These are phyloP conservation scores for Acleris sparsana DNA, from an alignment of 2,888 invertebrate species.

Conservation along the genomic window DNA sequence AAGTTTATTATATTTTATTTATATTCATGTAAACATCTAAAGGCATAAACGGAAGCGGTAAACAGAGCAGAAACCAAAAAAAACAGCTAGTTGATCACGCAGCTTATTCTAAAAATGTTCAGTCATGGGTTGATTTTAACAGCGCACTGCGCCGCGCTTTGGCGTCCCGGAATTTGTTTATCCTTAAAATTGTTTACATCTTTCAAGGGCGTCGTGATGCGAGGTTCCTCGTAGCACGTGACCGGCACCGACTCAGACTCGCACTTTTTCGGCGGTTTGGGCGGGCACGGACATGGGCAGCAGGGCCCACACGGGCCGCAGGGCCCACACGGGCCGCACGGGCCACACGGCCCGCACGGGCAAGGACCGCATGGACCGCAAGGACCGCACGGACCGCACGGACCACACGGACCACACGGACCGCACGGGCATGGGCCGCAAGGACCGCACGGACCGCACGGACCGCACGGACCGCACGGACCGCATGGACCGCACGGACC, in stretches of 20 bases:
- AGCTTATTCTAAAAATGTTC: constrained; percentile 7
- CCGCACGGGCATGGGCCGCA: constrained; percentile 45
- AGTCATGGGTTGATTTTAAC: constrained; percentile 48
- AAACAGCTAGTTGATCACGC: constrained; percentile 3
- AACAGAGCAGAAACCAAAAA: background rate
- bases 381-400: constrained; percentile 46
- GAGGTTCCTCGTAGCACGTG: too few species aligned
- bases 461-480: constrained; percentile 43
- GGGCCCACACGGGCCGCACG: constrained; percentile 44
- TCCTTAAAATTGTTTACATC: background rate
- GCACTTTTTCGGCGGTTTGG: constrained; percentile 42
- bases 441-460: constrained; percentile 29
- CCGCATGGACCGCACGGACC: constrained; percentile 42
- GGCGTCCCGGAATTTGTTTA: background rate
- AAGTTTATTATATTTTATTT: constrained; percentile 3
- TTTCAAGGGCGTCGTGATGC: background rate
- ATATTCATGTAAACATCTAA: constrained; percentile 7
- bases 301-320: constrained; percentile 47
- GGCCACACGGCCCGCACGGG: constrained; percentile 30
- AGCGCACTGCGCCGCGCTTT: constrained; percentile 37
- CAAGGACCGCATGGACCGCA: constrained; percentile 55
- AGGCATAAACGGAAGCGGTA: background rate
- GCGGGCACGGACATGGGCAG: constrained; percentile 40
- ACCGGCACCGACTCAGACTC: constrained; percentile 29
- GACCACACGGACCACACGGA: constrained; percentile 41